Percentiles rank a stretch among this genome's conserved stretches.
Conservation (phyloP, 1,140 invertebrate species). For the Solenopsis fugax region DNA sequence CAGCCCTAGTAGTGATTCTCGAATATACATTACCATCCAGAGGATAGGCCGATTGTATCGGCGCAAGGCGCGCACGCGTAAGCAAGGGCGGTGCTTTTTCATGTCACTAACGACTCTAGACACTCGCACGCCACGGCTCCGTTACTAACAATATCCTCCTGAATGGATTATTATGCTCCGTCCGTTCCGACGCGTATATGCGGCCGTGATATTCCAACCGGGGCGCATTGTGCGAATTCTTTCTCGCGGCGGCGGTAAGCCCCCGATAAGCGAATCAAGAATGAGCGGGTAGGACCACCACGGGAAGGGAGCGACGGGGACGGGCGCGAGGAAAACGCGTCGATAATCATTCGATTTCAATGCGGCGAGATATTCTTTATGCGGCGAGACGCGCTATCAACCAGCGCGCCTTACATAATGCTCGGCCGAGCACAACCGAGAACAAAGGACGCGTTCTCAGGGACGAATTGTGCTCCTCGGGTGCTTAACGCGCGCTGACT, state of each 20-base stretch:
- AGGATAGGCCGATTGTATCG: constrained; percentile 49
- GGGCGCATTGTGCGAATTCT: constrained; percentile 67
- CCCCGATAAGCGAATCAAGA: constrained; percentile 71
- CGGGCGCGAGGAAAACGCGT: constrained; percentile 39
- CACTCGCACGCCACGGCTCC: constrained; percentile 61
- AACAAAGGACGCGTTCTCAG: constrained; percentile 74
- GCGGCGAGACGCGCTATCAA: constrained; percentile 64
- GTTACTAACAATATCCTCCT: constrained; percentile 72
- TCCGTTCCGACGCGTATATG: constrained; percentile 64
- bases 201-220: constrained; percentile 55
- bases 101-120: constrained; percentile 61
- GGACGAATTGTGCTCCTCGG: constrained; percentile 71
- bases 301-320: constrained; percentile 12
- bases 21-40: constrained; percentile 42
- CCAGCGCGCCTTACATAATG: constrained; percentile 49
- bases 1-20: constrained; percentile 32
- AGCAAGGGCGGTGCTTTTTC: constrained; percentile 63
- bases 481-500: constrained; percentile 63
- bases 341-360: constrained; percentile 75
- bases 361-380: constrained; percentile 54
- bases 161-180: constrained; percentile 72
- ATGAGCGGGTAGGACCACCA: constrained; percentile 24
- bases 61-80: constrained; percentile 34
- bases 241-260: constrained; percentile 55
- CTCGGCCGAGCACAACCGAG: constrained; percentile 67